phyloP scores from a whole-genome alignment of 2,888 invertebrate genomes.

The Boloria euphrosyne region DNA sequence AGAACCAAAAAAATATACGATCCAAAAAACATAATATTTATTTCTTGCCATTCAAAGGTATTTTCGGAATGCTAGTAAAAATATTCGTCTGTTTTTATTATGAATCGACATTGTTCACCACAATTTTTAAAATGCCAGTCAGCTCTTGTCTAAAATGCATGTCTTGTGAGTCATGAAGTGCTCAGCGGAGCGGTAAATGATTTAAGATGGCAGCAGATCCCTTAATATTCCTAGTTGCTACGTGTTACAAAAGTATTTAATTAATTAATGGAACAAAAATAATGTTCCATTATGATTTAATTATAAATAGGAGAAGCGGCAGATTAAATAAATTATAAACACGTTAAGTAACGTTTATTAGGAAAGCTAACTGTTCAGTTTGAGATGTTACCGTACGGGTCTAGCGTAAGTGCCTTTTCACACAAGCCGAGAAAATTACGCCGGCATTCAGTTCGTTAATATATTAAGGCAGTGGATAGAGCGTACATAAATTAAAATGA shows the following conservation, averaged over 20 bases:
- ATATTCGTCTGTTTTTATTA: background rate
- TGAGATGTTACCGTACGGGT: too few species aligned
- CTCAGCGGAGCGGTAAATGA: conserved; percentile 16
- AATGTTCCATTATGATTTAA: background rate
- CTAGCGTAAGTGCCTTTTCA: too few species aligned
- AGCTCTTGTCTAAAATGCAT: too few species aligned
- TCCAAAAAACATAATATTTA: too few species aligned
- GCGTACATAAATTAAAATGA: too few species aligned
- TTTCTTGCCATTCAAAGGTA: background rate
- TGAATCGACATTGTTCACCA: background rate
- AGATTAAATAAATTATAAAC: too few species aligned
- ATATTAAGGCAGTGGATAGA: too few species aligned
- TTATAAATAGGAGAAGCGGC: background rate
- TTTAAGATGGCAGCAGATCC: conserved; percentile 16
- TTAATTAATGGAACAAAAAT: conserved; percentile 2
- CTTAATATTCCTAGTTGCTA: background rate
- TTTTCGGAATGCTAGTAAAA: background rate
- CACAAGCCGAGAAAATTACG: too few species aligned
- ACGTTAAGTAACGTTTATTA: too few species aligned
- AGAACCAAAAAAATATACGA: too few species aligned
- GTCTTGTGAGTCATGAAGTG: conserved; percentile 10
- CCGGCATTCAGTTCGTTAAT: too few species aligned
- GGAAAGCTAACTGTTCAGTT: too few species aligned
- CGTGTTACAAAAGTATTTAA: background rate
- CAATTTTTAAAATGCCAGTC: conserved; percentile 4